Base-by-base conservation (phyloP, 2,888 invertebrate genomes). In the Limnephilus lunatus region DNA sequence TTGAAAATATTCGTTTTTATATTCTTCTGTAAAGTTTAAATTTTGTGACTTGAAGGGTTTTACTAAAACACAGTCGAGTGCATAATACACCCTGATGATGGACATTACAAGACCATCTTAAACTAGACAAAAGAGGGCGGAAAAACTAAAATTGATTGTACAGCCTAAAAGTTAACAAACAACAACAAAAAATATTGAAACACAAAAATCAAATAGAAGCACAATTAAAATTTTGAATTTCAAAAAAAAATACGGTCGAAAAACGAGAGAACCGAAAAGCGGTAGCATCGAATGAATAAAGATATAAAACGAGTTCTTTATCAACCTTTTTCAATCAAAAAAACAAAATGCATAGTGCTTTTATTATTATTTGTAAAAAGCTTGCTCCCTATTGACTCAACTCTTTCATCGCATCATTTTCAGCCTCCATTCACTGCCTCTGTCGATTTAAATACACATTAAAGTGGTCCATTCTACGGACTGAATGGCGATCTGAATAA, bases 401-500 rank as follows among this genome's bases (percentile, higher is more conserved):
- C 68, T 68, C 68, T 68, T 68, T 68, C 68, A 68, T 68, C 68
- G 25, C 68, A 68, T 68, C 68, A n/a, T 68, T 68, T 68, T 25
- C 68, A 68, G 68, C 68, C n/a, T 32, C 82, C 31, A 82, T 31
- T 82, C 82, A 15, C 82, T 7, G 30, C 82, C 31, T 30, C 82
- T 15, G 82, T 12, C 82, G 68, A 68, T 32, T 82, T 82, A 82
- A 82, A 82, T 82, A 82, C 32, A 82, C 82, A 82, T 82, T 82
- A 82, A 82, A 82, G 82, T 82, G 82, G 82, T 82, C 82, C 82
- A 82, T 82, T 32, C 30, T 14, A 19, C 15, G 31, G 14, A 82
- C 82, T 82, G 82, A 82, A 82, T 32, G 32, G 82, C 82, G 32
- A 68, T 32, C 82, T 31, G n/a, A 68, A 82, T 32, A 82, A 82